Evolutionary conservation across 2,888 invertebrate genomes (phyloP), one percentile per base, ranked within the genome.

Genomic region (Octonoba sinensis): DNA sequence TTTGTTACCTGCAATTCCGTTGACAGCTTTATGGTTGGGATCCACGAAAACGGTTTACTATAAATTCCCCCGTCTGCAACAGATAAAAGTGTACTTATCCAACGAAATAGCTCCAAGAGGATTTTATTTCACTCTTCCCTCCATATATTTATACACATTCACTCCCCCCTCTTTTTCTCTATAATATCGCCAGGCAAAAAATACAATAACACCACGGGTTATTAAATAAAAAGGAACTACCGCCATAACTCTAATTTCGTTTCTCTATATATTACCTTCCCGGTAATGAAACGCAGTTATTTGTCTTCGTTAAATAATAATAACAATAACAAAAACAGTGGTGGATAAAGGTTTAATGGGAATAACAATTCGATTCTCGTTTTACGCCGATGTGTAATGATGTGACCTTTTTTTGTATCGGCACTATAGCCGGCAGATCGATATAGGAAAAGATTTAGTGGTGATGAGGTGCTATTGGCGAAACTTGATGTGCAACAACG

Each of bases 1-100:
- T 77, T 77, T 77, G 77, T 77, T 77, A 77, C 77, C 77, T 77
- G 77, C 77, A 64, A 70, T 77, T 76, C 64, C 70, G 77, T 47
- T 77, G 77, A 77, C 77, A 77, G 77, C 70, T 77, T 77, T 77
- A 77, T 77, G 70, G 77, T 18, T 64, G 60, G 65, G 46, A 54
- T 36, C 54, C 69, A 67, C 49, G 51, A 36, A 76, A 76, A 76
- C 75, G 67, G 67, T 70, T 64, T 54, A 60, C 77, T 77, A 77
- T 77, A 77, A 77, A 77, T 77, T 77, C 77, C 70, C n/a, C 76
- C 16, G 59, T 18, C 54, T 64, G 69, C 70, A 77, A 64, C 77
- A 70, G 69, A 77, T 77, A 70, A 70, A 64, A 64, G 74, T 56
- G 74, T 56, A 56, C 66, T 74, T 65, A 74, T 70, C 73, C 73